Percentiles rank a stretch among this genome's conserved stretches.
Conservation (phyloP, 2,113 vertebrate genomes). For the Phyllostomus hastatus region DNA sequence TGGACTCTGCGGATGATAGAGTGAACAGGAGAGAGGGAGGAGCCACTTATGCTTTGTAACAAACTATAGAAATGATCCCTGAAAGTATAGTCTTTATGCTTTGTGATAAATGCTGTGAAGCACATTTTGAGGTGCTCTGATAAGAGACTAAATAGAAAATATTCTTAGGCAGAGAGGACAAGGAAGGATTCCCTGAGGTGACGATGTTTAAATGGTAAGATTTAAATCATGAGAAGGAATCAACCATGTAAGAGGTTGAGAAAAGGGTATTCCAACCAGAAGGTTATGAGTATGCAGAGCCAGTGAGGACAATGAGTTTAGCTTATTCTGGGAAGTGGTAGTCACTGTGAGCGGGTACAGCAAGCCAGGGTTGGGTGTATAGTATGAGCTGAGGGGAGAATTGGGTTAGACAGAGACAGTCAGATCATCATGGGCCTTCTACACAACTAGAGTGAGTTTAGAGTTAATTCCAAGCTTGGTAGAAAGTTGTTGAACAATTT, state of each 20-base stretch:
- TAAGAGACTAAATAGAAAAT: background rate
- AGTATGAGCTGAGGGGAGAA: background rate
- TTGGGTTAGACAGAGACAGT: background rate
- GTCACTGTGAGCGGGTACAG: background rate
- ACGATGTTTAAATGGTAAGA: background rate
- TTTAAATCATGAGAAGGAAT: background rate
- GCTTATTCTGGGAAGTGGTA: background rate
- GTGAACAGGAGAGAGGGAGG: background rate
- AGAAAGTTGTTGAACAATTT: background rate
- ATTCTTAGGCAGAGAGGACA: background rate
- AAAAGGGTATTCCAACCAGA: background rate
- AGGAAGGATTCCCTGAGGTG: background rate
- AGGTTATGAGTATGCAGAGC: background rate
- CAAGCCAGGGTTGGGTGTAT: background rate
- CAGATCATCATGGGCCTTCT: background rate
- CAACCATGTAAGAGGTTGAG: no score
- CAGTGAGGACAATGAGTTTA: background rate
- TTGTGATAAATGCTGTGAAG: background rate
- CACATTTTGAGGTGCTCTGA: background rate
- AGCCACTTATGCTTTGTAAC: background rate
- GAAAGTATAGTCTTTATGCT: no score
- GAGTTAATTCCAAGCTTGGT: background rate
- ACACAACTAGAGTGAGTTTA: background rate
- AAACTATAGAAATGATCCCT: no score
- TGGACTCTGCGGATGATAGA: background rate